Percentiles rank a stretch among this genome's conserved stretches.
phyloP scores from a whole-genome alignment of 2,888 invertebrate genomes.

The Dorcus hopei region DNA sequence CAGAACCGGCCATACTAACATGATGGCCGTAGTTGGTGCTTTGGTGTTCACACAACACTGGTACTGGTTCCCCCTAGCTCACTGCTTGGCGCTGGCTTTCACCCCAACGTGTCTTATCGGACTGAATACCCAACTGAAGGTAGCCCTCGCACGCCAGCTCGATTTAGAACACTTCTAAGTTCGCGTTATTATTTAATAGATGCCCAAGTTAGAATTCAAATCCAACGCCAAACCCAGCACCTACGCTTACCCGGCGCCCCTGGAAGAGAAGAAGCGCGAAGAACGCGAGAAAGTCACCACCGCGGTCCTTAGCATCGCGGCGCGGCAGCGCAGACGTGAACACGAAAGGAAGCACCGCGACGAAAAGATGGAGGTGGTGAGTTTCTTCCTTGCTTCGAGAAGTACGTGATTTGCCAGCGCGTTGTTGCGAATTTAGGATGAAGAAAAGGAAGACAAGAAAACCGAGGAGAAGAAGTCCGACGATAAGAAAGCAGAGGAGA shows the following conservation, averaged over 20 bases:
- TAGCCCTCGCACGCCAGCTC: neutral
- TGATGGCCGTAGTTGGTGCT: slow-evolving; percentile 95
- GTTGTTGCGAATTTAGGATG: neutral
- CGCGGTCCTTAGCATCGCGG: slow-evolving; percentile 92
- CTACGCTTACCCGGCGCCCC: slow-evolving; percentile 93
- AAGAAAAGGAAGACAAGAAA: neutral
- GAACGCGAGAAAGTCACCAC: slow-evolving; percentile 97
- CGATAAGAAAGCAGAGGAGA: slow-evolving; percentile 54
- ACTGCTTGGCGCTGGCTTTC: slow-evolving; percentile 92
- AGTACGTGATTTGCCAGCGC: too few species aligned
- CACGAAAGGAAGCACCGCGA: slow-evolving; percentile 14
- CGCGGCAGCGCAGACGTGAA: slow-evolving; percentile 55
- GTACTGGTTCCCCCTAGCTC: slow-evolving; percentile 99
- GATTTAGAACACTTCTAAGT: too few species aligned
- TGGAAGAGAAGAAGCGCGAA: slow-evolving; percentile 98
- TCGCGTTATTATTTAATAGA: slow-evolving; percentile 40
- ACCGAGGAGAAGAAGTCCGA: slow-evolving; percentile 40
- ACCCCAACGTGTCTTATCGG: slow-evolving; percentile 94
- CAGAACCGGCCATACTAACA: slow-evolving; percentile 94
- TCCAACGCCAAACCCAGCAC: slow-evolving; percentile 92
- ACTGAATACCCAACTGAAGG: slow-evolving; percentile 83
- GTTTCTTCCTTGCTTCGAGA: neutral
- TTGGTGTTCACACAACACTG: slow-evolving; percentile 98
- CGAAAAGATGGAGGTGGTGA: slow-evolving; percentile 74
- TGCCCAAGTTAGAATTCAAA: slow-evolving; percentile 88